Percentiles rank a stretch among this genome's conserved stretches.
Conservation (phyloP, 2,797 vertebrate species). For the Semaprochilodus insignis region DNA sequence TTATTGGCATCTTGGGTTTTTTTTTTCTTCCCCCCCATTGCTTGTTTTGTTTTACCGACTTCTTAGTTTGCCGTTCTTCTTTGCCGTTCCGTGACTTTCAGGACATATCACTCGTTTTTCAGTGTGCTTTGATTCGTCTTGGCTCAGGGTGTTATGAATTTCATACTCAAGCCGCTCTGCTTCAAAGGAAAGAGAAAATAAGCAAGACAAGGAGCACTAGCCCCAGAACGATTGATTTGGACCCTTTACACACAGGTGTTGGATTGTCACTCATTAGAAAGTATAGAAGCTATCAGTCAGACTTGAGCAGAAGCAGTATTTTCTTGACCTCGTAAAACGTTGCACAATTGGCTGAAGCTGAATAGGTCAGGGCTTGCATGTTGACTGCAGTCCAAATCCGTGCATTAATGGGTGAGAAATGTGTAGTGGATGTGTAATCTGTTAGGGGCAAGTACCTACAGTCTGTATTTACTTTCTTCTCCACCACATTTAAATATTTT, state of each 20-base stretch:
- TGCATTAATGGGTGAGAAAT: conserved; percentile 3
- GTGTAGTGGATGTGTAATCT: not conserved
- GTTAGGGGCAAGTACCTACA: not conserved
- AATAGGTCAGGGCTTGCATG: not conserved
- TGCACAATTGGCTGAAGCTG: not conserved
- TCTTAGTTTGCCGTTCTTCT: conserved; percentile 30
- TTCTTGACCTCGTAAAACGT: not conserved
- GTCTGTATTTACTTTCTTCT: too few species aligned
- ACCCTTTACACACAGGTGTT: not conserved
- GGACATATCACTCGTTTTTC: conserved; percentile 15
- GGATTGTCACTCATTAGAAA: not conserved
- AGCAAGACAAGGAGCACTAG: not conserved
- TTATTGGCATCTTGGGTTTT: not conserved
- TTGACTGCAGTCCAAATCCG: not conserved
- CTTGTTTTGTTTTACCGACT: not conserved
- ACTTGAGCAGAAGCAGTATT: not conserved
- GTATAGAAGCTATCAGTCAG: not conserved
- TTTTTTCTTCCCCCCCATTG: conserved; percentile 7
- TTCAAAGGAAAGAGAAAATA: conserved; percentile 6
- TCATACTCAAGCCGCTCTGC: not conserved
- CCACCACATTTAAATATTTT: too few species aligned
- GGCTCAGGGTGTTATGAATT: conserved; percentile 20
- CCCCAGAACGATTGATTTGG: not conserved
- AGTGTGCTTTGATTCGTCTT: conserved; percentile 26
- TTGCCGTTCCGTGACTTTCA: conserved; percentile 10